A percentile compares a stretch with the other conserved stretches of the same genome.
These are phyloP conservation scores for Chrysocyon brachyurus DNA, from an alignment of 2,797 vertebrate species.

Conservation along the genomic window DNA sequence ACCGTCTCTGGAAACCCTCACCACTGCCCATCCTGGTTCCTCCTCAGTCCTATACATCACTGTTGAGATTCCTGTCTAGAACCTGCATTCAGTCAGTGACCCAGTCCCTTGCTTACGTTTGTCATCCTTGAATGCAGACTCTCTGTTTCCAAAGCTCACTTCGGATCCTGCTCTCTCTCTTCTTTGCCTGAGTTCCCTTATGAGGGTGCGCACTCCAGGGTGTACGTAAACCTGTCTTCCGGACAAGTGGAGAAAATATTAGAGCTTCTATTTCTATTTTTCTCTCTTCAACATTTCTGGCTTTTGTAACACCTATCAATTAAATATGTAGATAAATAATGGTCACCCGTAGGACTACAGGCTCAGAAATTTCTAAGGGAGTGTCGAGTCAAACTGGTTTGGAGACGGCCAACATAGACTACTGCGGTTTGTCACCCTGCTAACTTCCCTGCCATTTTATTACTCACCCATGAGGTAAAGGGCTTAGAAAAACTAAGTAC, in stretches of 20 bases:
- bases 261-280: background rate
- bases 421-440: background rate
- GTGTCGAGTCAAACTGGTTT: background rate
- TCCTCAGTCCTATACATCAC: background rate
- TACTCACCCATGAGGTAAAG: background rate
- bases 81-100: background rate
- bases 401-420: background rate
- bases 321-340: background rate
- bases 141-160: background rate
- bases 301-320: background rate
- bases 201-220: background rate
- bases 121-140: background rate
- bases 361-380: background rate
- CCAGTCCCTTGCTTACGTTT: background rate
- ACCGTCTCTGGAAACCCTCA: background rate
- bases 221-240: background rate
- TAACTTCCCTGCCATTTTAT: background rate
- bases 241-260: background rate
- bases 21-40: background rate
- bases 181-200: background rate
- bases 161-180: background rate
- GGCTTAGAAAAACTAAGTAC: background rate
- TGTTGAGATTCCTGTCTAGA: background rate
- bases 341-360: background rate
- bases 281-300: conserved; percentile 45